Evolutionary conservation across 35 echinoderm and acorn worm species (phyloP), one percentile per base, ranked within the genome.

Genomic region (Lytechinus pictus): DNA sequence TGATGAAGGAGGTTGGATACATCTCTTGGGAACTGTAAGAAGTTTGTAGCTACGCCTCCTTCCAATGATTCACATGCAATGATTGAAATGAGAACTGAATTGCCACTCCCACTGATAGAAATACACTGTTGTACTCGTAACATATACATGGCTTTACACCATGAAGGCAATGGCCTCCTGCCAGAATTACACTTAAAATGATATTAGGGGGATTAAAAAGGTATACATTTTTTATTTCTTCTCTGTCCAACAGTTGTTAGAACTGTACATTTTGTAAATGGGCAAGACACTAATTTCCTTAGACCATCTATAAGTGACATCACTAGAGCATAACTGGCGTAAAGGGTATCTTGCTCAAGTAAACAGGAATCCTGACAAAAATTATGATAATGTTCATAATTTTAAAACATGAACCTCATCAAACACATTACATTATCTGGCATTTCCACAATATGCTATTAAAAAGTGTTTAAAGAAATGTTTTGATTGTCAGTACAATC

Each of bases 61-160:
- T 79, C 21, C 19, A 24, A 79, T 79, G 66, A 79, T 79, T 79
- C 66, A 79, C 66, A 79, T 79, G 19, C 14, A 79, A 7, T 79
- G 66, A 79, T 79, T 79, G 66, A 79, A 79, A 79, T 79, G 66
- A 79, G 66, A 79, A 79, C 66, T 79, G 66, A 79, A 79, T 79
- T 79, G 66, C 66, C 66, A 79, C 66, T 79, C 66, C 66, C 66
- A 24, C 66, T 79, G 21, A 58, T 7, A 79, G 21, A 79, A 79
- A 24, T n/a, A 7, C 19, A 79, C 8, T 19, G 66, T 24, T 79
- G 4, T 44, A 44, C 33, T 44, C 0, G 66, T 24, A 79, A 24
- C 66, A n/a, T n/a, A 3, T n/a, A 79, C 7, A 79, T n/a, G 16
- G 66, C 19, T 24, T 14, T 79, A 79, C 14, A 79, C 66, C 16